Base-by-base conservation (phyloP, 2,113 vertebrate species). In the Equus przewalskii region DNA sequence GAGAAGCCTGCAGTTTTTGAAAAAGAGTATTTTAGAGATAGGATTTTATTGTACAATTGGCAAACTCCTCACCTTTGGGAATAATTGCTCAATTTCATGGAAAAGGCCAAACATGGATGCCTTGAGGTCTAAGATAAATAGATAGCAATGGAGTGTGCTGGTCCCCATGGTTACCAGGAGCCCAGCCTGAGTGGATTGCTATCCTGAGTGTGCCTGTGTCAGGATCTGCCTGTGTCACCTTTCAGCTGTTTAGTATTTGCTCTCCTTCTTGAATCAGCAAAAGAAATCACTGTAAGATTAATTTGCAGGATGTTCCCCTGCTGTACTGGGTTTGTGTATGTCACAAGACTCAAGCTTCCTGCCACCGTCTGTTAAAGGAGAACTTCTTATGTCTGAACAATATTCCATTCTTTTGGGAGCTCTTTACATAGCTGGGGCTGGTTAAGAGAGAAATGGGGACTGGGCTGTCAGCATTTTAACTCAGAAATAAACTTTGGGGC, bases 281-380 rank as follows among this genome's bases (percentile, higher is more conserved):
- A 96, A 83, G 84, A 96, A 97, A 79, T 82, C 1, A 0, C 58
- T 96, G 46, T 89, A 82, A 93, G 89, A 82, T 89, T 89, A 95
- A 80, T 94, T 83, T 92, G 56, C 21, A 56, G 82, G 78, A 81
- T 95, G 54, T 87, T 89, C 28, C 30, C 51, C 56, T 75, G 78
- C 51, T 70, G 75, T 11, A 64, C 28, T 65, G 58, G 26, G 16
- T 51, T 89, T 65, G 30, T 92, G 24, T 95, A 80, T 97, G 84
- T 97, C 81, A 73, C 44, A 82, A 54, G 95, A 93, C 41, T 56
- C 56, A 16, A 88, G 72, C 70, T 94, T 94, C 89, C 85, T 88
- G 96, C 78, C 18, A 26, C 41, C 24, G 33, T 81, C 58, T 76
- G 8, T 86, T 65, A 81, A 64, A 72, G 94, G 69, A 82, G 85